Conservation (phyloP, 2,888 invertebrate genomes). For the Iselma pallidipennis region DNA sequence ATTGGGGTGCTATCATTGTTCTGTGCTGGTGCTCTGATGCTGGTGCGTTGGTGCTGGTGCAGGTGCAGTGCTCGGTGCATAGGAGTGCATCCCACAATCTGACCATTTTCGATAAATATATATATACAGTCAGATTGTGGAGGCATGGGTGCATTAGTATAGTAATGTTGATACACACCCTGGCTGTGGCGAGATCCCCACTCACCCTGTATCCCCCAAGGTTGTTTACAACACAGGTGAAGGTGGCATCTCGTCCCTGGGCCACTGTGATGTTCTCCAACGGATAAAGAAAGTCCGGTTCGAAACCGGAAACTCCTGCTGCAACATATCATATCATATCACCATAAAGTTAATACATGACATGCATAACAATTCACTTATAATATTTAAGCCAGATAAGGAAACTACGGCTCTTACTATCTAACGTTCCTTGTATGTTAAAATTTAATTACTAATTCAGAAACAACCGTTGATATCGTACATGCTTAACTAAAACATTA, state of each 20-base stretch:
- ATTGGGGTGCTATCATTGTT: constrained; percentile 24
- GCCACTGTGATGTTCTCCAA: constrained; percentile 83
- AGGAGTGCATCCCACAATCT: constrained; percentile 32
- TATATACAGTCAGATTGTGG: constrained; percentile 39
- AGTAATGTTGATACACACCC: constrained; percentile 72
- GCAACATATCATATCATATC: constrained; percentile 38
- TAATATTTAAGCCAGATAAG: constrained; percentile 28
- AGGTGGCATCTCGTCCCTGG: constrained; percentile 81
- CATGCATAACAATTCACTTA: constrained; percentile 33
- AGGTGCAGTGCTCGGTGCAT: constrained; percentile 43
- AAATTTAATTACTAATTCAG: constrained; percentile 24
- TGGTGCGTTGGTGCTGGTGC: constrained; percentile 38
- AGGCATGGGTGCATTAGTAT: constrained; percentile 44
- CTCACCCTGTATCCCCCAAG: constrained; percentile 86
- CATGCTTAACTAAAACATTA: neutral
- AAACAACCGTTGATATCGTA: neutral
- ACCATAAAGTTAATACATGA: constrained; percentile 34
- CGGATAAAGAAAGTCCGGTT: constrained; percentile 79
- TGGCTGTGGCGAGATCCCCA: constrained; percentile 82
- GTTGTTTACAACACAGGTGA: constrained; percentile 85
- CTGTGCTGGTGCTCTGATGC: constrained; percentile 34
- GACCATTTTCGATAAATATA: constrained; percentile 32
- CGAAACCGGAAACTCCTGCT: constrained; percentile 72
- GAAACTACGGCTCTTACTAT: constrained; percentile 21
- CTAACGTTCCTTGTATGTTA: constrained; percentile 28